These are phyloP conservation scores for Porites evermanni DNA, from an alignment of 92 coral and sea anemone species.

Conservation along the genomic window DNA sequence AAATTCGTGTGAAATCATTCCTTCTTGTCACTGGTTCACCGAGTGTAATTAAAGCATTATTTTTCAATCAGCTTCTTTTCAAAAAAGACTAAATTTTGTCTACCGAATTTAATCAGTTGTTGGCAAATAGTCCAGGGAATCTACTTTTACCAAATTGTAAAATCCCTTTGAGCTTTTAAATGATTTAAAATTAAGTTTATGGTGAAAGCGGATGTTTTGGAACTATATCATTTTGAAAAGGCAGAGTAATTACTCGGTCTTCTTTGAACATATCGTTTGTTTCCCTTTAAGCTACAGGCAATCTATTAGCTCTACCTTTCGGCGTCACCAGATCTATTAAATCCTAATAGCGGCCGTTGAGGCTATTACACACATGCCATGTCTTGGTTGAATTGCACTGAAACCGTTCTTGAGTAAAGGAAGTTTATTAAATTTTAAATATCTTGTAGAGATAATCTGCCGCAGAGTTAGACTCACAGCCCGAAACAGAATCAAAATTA, in stretches of 20 bases:
- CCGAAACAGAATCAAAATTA: no score
- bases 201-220: conserved; percentile 15
- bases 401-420: no score
- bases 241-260: conserved; percentile 18
- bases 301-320: not conserved
- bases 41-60: conserved; percentile 9
- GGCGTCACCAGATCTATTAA: not conserved
- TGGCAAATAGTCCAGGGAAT: not conserved
- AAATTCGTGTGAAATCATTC: not conserved
- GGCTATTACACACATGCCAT: not conserved
- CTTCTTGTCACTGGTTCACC: not conserved
- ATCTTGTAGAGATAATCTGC: no score
- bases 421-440: no score
- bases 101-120: not conserved
- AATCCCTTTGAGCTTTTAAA: not conserved
- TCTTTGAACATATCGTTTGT: conserved; percentile 26
- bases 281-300: conserved; percentile 23
- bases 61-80: conserved; percentile 10
- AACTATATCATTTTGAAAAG: not conserved
- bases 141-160: not conserved
- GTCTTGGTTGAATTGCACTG: not conserved
- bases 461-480: no score
- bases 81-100: not conserved
- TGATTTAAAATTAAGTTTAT: conserved; percentile 5
- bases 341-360: conserved; percentile 5